These are phyloP conservation scores for Pelobates fuscus DNA, from an alignment of 2,113 vertebrate genomes.

Conservation along the genomic window DNA sequence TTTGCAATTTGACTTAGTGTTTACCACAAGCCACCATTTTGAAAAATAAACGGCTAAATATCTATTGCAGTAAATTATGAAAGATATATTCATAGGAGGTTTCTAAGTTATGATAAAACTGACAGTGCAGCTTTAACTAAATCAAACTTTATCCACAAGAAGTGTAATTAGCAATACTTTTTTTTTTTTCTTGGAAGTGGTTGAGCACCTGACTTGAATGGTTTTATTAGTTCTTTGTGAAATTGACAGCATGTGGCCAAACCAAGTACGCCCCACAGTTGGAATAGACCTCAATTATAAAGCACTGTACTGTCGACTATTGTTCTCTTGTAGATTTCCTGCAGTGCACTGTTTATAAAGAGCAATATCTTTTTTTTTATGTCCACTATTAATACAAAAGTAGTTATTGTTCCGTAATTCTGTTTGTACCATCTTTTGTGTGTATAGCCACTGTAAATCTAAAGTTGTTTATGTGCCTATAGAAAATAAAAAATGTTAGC, in stretches of 20 bases:
- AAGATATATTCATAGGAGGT: not conserved
- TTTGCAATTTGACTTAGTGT: no score
- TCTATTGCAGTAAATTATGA: not conserved
- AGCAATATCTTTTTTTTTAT: not conserved
- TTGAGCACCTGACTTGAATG: not conserved
- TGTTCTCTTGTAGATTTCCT: not conserved
- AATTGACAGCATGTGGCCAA: slow-evolving; percentile 10
- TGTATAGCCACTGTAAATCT: not conserved
- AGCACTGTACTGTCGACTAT: not conserved
- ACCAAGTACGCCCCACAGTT: not conserved
- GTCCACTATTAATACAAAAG: not conserved
- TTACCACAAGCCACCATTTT: no score
- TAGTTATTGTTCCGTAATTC: not conserved
- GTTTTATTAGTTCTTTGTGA: slow-evolving; percentile 7
- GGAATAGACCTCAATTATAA: not conserved
- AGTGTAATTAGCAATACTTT: not conserved
- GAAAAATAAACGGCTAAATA: not conserved
- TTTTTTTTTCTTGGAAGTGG: not conserved
- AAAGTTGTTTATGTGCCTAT: not conserved
- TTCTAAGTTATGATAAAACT: not conserved
- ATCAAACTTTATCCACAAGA: not conserved
- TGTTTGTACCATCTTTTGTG: slow-evolving; percentile 15
- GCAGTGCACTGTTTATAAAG: not conserved
- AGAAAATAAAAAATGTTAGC: not conserved
- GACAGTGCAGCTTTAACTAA: not conserved